A percentile compares a stretch with the other conserved stretches of the same genome.
Evolutionary conservation across 2,797 vertebrate genomes (phyloP).

Genomic region (Antrozous pallidus): DNA sequence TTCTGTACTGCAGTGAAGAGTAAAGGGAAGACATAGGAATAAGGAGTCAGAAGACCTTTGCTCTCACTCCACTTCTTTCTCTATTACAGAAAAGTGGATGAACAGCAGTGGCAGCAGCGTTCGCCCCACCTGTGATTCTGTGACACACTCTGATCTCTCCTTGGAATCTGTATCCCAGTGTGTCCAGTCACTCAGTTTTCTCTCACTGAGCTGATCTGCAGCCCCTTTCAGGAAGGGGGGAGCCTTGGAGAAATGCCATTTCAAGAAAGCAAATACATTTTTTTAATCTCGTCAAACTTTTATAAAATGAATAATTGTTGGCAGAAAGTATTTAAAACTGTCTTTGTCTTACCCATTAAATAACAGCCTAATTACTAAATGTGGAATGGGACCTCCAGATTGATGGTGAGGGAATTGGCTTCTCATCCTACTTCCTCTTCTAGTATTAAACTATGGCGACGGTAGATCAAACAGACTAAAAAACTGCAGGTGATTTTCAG

Average conservation of each 20-base stretch:
- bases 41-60: background rate
- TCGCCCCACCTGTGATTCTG: background rate
- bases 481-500: constrained; percentile 56
- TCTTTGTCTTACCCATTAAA: constrained; percentile 47
- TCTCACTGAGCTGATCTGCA: background rate
- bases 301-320: constrained; percentile 57
- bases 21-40: background rate
- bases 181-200: background rate
- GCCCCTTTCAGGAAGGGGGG: constrained; percentile 19
- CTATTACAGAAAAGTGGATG: background rate
- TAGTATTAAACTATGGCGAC: constrained; percentile 24
- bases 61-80: background rate
- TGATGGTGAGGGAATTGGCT: constrained; percentile 55
- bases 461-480: constrained; percentile 33
- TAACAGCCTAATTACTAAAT: constrained; percentile 62
- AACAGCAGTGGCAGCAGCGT: background rate
- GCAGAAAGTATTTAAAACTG: constrained; percentile 65
- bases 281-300: constrained; percentile 64
- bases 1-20: background rate
- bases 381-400: constrained; percentile 43
- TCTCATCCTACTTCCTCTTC: constrained; percentile 24
- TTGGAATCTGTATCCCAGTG: background rate
- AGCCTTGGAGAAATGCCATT: constrained; percentile 48
- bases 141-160: background rate
- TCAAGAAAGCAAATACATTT: constrained; percentile 53